These are phyloP conservation scores for Morpho deidamia DNA, from an alignment of 2,888 invertebrate genomes.

Conservation along the genomic window DNA sequence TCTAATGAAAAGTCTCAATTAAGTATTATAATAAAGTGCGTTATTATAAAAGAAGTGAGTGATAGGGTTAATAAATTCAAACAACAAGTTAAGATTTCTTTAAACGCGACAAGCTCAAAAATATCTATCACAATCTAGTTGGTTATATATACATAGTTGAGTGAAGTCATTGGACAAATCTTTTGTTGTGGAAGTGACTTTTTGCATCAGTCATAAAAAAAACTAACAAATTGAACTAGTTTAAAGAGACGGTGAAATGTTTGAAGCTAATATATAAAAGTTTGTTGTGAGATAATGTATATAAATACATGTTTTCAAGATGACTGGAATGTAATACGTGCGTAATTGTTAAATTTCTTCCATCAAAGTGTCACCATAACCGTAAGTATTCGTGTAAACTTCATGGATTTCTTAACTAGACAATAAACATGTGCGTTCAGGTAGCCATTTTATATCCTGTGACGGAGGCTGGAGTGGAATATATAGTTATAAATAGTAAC, in stretches of 20 bases:
- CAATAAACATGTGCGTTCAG: slow-evolving; percentile 13
- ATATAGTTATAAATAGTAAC: slow-evolving; percentile 25
- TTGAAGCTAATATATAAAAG: slow-evolving; percentile 45
- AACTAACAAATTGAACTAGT: neutral
- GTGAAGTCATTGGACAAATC: slow-evolving; percentile 15
- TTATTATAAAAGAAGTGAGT: too few species aligned
- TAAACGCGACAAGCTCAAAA: too few species aligned
- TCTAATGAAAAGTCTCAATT: too few species aligned
- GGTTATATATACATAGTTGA: neutral
- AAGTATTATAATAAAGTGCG: too few species aligned
- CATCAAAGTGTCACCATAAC: slow-evolving; percentile 7
- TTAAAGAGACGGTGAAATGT: slow-evolving; percentile 36
- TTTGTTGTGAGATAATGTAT: slow-evolving; percentile 45
- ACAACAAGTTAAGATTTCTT: too few species aligned
- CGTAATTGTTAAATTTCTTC: slow-evolving; percentile 21
- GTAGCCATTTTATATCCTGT: slow-evolving; percentile 33
- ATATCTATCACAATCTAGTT: neutral
- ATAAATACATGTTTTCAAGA: slow-evolving; percentile 30
- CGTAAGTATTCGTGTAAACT: slow-evolving; percentile 26
- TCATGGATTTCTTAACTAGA: neutral
- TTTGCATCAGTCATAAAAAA: neutral
- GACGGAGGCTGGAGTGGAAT: slow-evolving; percentile 9
- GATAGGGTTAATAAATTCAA: too few species aligned
- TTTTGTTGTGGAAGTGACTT: slow-evolving; percentile 17
- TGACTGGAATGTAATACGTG: slow-evolving; percentile 33